phyloP scores from a whole-genome alignment of 2,888 invertebrate species.

The Branchipolynoe longqiensis region DNA sequence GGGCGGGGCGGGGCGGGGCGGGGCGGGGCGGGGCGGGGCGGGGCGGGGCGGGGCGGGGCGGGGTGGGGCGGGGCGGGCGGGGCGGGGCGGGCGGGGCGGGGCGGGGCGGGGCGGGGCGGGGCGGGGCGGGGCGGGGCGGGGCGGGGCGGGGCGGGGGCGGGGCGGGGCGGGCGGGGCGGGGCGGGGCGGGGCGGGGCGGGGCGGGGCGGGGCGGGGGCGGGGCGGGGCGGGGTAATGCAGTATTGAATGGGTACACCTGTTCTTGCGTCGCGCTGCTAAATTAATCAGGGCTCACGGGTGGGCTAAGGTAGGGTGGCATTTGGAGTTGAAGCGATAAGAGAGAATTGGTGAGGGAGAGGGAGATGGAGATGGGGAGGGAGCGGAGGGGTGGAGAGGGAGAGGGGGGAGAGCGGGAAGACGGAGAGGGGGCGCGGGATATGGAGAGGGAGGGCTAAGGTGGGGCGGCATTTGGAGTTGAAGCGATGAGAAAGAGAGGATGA shows the following conservation, averaged over 20 bases:
- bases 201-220: background rate
- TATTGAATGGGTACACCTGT: slow-evolving; percentile 16
- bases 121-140: background rate
- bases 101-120: background rate
- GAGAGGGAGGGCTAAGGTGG: background rate
- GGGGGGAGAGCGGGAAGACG: background rate
- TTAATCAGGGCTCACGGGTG: background rate
- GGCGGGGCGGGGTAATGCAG: background rate
- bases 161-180: background rate
- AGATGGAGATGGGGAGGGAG: background rate
- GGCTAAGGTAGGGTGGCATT: background rate
- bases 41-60: no score
- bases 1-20: no score
- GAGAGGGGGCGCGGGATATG: background rate
- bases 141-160: background rate
- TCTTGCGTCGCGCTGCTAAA: background rate
- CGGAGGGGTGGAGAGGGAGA: background rate
- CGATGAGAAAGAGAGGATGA: no score
- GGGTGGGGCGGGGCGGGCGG: background rate
- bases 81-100: background rate
- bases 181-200: background rate
- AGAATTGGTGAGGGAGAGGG: no score
- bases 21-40: no score
- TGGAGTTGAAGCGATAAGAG: no score
- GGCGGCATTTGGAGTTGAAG: no score